These are phyloP conservation scores for Aptenodytes patagonicus DNA, from an alignment of 2,113 vertebrate genomes.

Conservation along the genomic window DNA sequence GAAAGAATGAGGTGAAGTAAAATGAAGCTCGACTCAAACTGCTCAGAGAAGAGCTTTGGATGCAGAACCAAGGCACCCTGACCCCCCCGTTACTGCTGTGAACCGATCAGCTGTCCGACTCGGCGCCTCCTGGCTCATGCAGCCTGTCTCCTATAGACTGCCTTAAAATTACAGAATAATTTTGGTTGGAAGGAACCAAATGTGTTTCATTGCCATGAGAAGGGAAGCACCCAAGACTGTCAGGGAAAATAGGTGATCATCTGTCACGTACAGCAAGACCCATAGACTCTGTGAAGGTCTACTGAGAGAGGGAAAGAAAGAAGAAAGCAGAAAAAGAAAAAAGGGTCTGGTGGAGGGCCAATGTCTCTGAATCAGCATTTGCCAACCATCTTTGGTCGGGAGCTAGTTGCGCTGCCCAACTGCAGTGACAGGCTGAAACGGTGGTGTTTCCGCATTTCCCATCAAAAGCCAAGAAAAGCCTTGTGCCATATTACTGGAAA, in stretches of 20 bases:
- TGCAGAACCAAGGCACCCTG: neutral
- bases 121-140: neutral
- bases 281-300: fast-evolving
- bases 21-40: neutral
- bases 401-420: neutral
- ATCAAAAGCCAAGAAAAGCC: neutral
- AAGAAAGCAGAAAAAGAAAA: neutral
- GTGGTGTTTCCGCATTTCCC: neutral
- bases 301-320: neutral
- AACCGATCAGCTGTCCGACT: fast-evolving
- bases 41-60: fast-evolving
- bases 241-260: neutral
- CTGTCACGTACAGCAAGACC: fast-evolving
- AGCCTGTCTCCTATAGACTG: neutral
- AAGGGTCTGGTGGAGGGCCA: neutral
- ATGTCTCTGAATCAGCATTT: neutral
- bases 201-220: neutral
- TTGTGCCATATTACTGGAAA: neutral
- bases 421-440: fast-evolving
- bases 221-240: neutral
- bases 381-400: fast-evolving
- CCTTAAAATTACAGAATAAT: neutral
- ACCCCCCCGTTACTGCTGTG: fast-evolving
- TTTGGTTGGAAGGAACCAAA: neutral
- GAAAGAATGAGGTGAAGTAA: neutral